Evolutionary conservation across 2,797 vertebrate genomes (phyloP).

Genomic region (Gephyroberyx darwinii): DNA sequence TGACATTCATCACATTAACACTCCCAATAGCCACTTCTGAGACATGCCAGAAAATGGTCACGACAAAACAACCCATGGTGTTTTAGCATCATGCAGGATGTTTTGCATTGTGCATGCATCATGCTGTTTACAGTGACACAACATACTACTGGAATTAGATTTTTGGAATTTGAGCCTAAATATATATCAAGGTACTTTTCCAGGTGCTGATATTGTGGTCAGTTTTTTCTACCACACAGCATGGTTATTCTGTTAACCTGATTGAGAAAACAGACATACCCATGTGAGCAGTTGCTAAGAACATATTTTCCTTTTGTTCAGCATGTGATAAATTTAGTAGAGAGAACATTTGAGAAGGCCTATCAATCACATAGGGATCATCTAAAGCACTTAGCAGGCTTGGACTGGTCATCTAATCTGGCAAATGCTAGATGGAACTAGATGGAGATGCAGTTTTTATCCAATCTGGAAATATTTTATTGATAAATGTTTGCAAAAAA

Average conservation of each 20-base stretch:
- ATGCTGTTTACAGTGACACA: slow-evolving; percentile 37
- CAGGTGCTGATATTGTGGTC: slow-evolving; percentile 24
- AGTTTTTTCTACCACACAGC: slow-evolving; percentile 2
- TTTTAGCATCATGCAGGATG: slow-evolving; percentile 38
- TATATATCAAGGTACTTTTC: slow-evolving; percentile 46
- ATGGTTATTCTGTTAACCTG: slow-evolving; percentile 55
- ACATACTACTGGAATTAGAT: slow-evolving; percentile 24
- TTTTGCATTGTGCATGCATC: slow-evolving; percentile 42
- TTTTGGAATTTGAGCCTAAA: not conserved
- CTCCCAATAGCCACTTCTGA: slow-evolving; percentile 50
- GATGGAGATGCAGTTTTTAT: slow-evolving; percentile 32
- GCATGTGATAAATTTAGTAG: slow-evolving; percentile 43
- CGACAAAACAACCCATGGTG: slow-evolving; percentile 46
- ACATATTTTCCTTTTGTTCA: slow-evolving; percentile 41
- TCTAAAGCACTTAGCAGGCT: slow-evolving; percentile 45
- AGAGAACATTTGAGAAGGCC: slow-evolving; percentile 12
- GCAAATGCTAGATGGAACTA: slow-evolving; percentile 43
- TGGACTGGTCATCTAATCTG: slow-evolving; percentile 19
- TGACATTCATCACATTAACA: slow-evolving; percentile 65
- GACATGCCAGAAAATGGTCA: slow-evolving; percentile 53
- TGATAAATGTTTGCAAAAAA: slow-evolving; percentile 40
- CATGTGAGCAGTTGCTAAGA: slow-evolving; percentile 38
- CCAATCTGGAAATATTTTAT: slow-evolving; percentile 36
- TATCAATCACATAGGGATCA: slow-evolving; percentile 39
- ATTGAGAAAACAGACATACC: slow-evolving; percentile 68